phyloP scores from a whole-genome alignment of 2,113 vertebrate species.

The Actenoides hombroni region DNA sequence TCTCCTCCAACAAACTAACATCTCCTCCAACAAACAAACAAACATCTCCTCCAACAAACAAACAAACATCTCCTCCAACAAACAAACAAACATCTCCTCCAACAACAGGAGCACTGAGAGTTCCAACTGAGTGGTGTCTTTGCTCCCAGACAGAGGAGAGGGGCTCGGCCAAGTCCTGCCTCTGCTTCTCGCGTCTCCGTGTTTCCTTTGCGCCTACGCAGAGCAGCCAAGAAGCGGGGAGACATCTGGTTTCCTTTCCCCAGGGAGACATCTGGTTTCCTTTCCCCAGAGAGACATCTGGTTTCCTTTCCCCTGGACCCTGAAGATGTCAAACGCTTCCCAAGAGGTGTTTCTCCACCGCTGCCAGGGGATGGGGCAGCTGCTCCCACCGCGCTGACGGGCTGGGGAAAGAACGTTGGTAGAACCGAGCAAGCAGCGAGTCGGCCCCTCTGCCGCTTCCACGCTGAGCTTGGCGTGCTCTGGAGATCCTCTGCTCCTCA shows the following conservation, averaged over 20 bases:
- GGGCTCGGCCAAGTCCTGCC: neutral
- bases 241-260: neutral
- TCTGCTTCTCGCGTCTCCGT: neutral
- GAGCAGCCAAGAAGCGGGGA: neutral
- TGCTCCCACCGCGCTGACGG: neutral
- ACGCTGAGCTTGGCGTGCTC: neutral
- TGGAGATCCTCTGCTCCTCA: neutral
- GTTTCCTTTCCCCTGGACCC: neutral
- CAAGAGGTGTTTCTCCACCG: neutral
- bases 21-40: too few species aligned
- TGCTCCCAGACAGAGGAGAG: neutral
- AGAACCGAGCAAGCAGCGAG: conserved; percentile 41
- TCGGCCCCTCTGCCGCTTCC: conserved; percentile 16
- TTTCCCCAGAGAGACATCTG: neutral
- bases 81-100: too few species aligned
- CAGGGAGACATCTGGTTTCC: neutral
- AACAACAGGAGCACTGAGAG: neutral
- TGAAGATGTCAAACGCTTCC: neutral
- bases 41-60: too few species aligned
- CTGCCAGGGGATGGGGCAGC: neutral
- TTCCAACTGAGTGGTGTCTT: neutral
- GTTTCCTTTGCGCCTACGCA: rapidly evolving
- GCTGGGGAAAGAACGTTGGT: neutral
- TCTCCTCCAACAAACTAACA: too few species aligned
- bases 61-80: too few species aligned